Evolutionary conservation across 1,140 invertebrate genomes (phyloP), one percentile per base, ranked within the genome.

Genomic region (Homarus americanus): DNA sequence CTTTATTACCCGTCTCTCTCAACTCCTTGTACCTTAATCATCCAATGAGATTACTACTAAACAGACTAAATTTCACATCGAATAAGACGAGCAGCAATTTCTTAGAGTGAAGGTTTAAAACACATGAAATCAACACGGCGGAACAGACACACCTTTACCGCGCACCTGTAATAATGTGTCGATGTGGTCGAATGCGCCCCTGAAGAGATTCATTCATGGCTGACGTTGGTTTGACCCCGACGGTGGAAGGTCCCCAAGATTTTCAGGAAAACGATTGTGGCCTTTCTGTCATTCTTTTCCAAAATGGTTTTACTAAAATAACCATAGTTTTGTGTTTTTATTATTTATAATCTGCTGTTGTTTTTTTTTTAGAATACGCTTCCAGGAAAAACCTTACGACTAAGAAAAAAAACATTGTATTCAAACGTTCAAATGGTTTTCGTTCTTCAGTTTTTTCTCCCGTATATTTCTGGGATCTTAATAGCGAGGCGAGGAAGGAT

Each of bases 191-290:
- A 86, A 75, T 76, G 41, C 41, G 36, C 40, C n/a, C 79, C 36
- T 38, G 79, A 89, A 58, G 66, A 82, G 79, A 82, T 82, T 82
- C 87, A 89, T 89, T 89, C 87, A 82, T 75, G 78, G 79, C 41
- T 83, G 80, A 75, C 87, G 79, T 83, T 53, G 79, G 78, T 89
- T 82, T 82, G 80, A 73, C 79, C 79, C 79, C 36, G 63, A 41
- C 15, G 34, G 41, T 15, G 49, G 78, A 41, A 34, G 41, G 24
- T 63, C 53, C 34, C 34, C 34, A 4, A 36, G 12, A 17, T 15
- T 82, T 82, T 38, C 2, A 79, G 76, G 40, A 49, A 79, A 44
- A 79, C 40, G 44, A 28, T 40, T 44, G 28, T 32, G 76, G 24
- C 44, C 20, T 49, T 38, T 28, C 1, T n/a, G 36, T 79, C 36